Base-by-base conservation (phyloP, 2,797 vertebrate genomes). In the Perodicticus potto region DNA sequence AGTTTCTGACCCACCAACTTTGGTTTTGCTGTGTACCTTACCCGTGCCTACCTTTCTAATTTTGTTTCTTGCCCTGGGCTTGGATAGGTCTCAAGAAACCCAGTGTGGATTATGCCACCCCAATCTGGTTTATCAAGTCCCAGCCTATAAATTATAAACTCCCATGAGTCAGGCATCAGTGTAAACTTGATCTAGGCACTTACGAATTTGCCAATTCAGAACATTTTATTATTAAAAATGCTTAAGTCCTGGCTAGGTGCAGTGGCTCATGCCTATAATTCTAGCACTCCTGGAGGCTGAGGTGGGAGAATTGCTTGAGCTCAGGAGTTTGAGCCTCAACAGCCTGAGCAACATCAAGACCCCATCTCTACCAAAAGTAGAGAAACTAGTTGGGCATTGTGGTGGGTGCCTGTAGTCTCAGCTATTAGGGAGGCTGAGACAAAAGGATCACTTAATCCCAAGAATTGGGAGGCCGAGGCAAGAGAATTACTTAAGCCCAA, bases 131-230 rank as follows among this genome's bases (percentile, higher is more conserved):
- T 34, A 77, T 23, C 32, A 63, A 72, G 22, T n/a, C 3, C 32
- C 1, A 29, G 72, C 25, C 40, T 95, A 19, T 61, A 40, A 69
- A 43, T 94, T 23, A 76, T 23, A 83, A 88, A 74, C 61, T 93
- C 49, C 34, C 11, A 29, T 55, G 23, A 76, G 27, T 9, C 40
- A 80, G 27, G 34, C 81, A 86, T 59, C 55, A n/a, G 63, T 29
- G 19, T 40, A 45, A 3, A 55, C 25, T 45, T 59, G 73, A 27
- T 6, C 3, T 67, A 61, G 73, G 25, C 65, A 67, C 20, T 92
- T 82, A 43, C 1, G 27, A n/a, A 83, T 91, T 92, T 88, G 59
- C 45, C 80, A 74, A 80, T 27, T 65, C 17, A 92, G 70, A 90
- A 86, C 9, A 80, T 61, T n/a, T 4, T 49, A 37, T 63, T 20